Base-by-base conservation (phyloP, 2,888 invertebrate genomes). In the Eudasyphora cyanicolor region DNA sequence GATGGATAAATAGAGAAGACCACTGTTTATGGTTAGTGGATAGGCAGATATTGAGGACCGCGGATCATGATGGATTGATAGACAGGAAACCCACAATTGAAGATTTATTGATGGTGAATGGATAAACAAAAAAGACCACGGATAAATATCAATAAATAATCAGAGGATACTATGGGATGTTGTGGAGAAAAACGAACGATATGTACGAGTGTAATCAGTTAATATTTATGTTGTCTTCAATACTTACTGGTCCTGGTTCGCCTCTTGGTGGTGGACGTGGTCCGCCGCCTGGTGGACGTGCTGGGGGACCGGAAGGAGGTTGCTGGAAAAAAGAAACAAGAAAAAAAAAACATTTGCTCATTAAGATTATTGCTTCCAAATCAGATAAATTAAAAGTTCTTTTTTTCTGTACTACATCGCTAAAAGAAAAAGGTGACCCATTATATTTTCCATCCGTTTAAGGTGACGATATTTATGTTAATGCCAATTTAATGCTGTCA, bases 161-260 rank as follows among this genome's bases (percentile, higher is more conserved):
- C n/a, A n/a, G n/a, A n/a, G n/a, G n/a, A n/a, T n/a, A n/a, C n/a
- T n/a, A n/a, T n/a, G n/a, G n/a, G n/a, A n/a, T n/a, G n/a, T n/a
- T n/a, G n/a, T n/a, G n/a, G n/a, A n/a, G n/a, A n/a, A n/a, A n/a
- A n/a, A n/a, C n/a, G n/a, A n/a, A n/a, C n/a, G n/a, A n/a, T n/a
- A n/a, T n/a, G n/a, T n/a, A n/a, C n/a, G n/a, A n/a, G n/a, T n/a
- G n/a, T n/a, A n/a, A n/a, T n/a, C n/a, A n/a, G n/a, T n/a, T n/a
- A n/a, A n/a, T n/a, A n/a, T n/a, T n/a, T n/a, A n/a, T 38, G 10
- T 38, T 38, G 10, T 38, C 10, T 7, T 38, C 10, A 57, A 24
- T 78, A 88, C 90, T 90, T 84, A 91, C 91, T 89, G 89, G 84
- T 77, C 89, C 62, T 87, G 89, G 76, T 86, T 90, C 21, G 51